A percentile compares a stretch with the other conserved stretches of the same genome.
phyloP scores from a whole-genome alignment of 2,797 vertebrate species.

The Lagorchestes hirsutus region DNA sequence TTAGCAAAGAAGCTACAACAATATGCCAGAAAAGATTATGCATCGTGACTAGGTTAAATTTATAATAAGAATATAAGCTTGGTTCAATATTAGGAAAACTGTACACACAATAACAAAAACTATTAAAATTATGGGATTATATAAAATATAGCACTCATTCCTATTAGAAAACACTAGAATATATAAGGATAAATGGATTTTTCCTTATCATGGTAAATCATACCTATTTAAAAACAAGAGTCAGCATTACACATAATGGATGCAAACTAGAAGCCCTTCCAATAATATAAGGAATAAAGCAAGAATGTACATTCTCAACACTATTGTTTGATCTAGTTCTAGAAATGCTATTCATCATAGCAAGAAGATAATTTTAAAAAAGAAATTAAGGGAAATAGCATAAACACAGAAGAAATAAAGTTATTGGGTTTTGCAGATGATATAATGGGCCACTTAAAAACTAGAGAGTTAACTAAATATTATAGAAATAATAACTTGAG shows the following conservation, averaged over 20 bases:
- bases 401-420: neutral
- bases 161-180: neutral
- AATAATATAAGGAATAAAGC: neutral
- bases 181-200: neutral
- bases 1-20: neutral
- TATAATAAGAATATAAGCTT: neutral
- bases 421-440: neutral
- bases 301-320: neutral
- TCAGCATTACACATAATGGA: neutral
- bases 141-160: neutral
- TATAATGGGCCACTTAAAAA: neutral
- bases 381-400: neutral
- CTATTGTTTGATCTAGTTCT: neutral
- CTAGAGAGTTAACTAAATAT: neutral
- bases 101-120: neutral
- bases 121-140: neutral
- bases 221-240: neutral
- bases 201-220: neutral
- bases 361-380: neutral
- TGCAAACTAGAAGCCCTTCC: neutral
- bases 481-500: neutral
- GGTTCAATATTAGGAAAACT: neutral
- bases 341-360: neutral
- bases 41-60: neutral
- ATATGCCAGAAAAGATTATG: neutral